Base-by-base conservation (phyloP, 1,140 invertebrate species). In the Achroia grisella region DNA sequence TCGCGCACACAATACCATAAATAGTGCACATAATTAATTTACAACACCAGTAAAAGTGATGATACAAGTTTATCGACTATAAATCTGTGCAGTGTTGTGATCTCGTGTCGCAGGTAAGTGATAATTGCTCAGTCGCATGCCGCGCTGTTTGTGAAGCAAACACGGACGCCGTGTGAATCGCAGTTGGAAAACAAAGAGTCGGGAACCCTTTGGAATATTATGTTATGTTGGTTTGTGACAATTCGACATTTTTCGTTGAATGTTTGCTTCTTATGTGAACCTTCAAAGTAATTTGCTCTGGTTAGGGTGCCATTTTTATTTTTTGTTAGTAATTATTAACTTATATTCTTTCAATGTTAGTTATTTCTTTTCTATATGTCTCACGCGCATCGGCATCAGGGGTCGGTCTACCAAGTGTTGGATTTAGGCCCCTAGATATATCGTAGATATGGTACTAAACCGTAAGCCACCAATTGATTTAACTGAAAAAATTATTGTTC, bases 51-150 rank as follows among this genome's bases (percentile, higher is more conserved):
- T 81, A 79, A 79, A 73, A 81, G 76, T 84, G 80, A 84, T 81
- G 69, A 80, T 78, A 79, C 61, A 60, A 71, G 76, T 79, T 84
- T 76, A 79, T 80, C 71, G 72, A 76, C 79, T 65, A 75, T 79
- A 76, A 81, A 84, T 73, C 74, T 73, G 78, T 80, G 72, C 65
- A 68, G 79, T 84, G 77, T 75, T 70, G 71, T 82, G 74, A 66
- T 78, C 76, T 63, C 72, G 61, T 71, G 70, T 84, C 70, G 52
- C 78, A 79, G 80, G 80, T 84, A 78, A 82, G 80, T 84, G 80
- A 72, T 84, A 82, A 84, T 82, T 84, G 71, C 52, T 77, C 55
- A 59, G 53, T 62, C 63, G 60, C 54, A 66, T 63, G 65, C 63
- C 70, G 64, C 62, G 47, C 36, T 66, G 65, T 74, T 74, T 71